Base-by-base conservation (phyloP, 2,888 invertebrate species). In the Coelopa pilipes region DNA sequence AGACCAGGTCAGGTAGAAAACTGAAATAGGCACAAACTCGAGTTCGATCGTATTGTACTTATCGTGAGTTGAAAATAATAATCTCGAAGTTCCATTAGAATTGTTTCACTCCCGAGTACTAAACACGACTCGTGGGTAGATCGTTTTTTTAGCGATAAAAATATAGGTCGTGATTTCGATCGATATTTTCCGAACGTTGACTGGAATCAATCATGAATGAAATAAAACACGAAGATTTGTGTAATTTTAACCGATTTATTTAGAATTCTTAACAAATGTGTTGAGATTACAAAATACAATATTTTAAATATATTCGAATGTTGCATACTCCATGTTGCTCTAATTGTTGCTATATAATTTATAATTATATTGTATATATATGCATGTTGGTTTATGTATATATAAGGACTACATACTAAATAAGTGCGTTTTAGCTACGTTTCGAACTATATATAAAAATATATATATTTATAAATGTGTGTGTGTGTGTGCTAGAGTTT, bases 261-360 rank as follows among this genome's bases (percentile, higher is more conserved):
- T 13, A 21, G 15, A 60, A 24, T 9, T 21, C 65, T 71, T 71
- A 71, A 71, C 63, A 71, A 45, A 55, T 71, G 59, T 63, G 59
- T 71, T 71, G 59, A 71, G 65, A 76, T 78, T 78, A 77, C 77
- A 78, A 78, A 77, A 77, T 34, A 34, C 34, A 34, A 34, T 77
- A 76, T 74, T 75, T 75, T 76, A 76, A 75, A 78, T 71, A 55
- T 71, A 71, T 71, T 71, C 65, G 71, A 71, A 71, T 77, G 76
- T 73, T 77, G 69, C 60, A 74, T 74, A n/a, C 24, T 53, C n/a
- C 70, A 50, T 69, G 45, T 72, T 67, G 73, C 73, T 63, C 24
- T 66, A n/a, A 73, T 72, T 63, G 59, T 68, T 66, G 72, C 67
- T 75, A 62, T 63, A 65, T 62, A 47, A 55, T 53, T 47, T 66